Conservation (phyloP, 1,140 invertebrate species). For the Eulimnadia texana region DNA sequence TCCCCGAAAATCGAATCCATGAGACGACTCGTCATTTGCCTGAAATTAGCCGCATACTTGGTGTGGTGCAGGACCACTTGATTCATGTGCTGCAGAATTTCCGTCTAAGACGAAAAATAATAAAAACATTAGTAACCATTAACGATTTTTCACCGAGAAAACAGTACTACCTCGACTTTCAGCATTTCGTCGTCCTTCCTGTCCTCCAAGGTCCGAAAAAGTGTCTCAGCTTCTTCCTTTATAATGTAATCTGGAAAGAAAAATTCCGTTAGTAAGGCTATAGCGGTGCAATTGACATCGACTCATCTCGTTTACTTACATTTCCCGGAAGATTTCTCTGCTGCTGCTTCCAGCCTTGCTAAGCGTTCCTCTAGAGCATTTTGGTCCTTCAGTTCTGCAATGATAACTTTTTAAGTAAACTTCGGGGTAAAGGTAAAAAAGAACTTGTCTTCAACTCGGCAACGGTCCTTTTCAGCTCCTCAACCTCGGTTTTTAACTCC, state of each 20-base stretch:
- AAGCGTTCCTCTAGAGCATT: background rate
- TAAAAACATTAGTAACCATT: background rate
- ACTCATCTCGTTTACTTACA: background rate
- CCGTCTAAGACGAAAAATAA: background rate
- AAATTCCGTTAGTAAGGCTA: no score
- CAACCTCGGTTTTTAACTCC: background rate
- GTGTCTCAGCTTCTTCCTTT: background rate
- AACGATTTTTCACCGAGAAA: background rate
- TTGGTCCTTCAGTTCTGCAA: background rate
- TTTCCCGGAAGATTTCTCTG: background rate
- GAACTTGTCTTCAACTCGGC: background rate
- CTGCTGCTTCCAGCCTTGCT: background rate
- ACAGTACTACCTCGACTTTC: background rate
- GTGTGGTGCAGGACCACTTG: background rate
- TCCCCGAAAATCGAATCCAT: background rate
- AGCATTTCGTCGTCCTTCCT: background rate
- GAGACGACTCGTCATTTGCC: background rate
- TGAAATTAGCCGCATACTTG: background rate
- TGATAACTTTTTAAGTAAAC: background rate
- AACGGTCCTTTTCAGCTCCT: background rate
- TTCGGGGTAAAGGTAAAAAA: background rate
- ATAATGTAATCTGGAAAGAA: background rate
- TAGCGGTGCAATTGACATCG: no score
- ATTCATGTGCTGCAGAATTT: background rate
- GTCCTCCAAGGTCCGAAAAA: background rate